Evolutionary conservation across 2,113 vertebrate genomes (phyloP).

Genomic region (Chaetura pelagica): DNA sequence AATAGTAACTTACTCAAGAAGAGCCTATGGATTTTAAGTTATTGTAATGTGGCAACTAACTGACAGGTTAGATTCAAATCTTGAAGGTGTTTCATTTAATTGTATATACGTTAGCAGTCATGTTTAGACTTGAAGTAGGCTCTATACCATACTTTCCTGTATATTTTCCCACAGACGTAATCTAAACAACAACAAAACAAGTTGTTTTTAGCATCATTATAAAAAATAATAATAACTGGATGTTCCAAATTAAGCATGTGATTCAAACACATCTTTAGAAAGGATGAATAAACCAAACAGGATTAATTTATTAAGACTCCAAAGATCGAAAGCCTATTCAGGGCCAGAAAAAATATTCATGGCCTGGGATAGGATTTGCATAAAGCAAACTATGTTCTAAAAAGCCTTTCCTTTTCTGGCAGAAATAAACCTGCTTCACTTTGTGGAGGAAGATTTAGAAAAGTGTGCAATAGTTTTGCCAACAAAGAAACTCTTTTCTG

Average conservation of each 20-base stretch:
- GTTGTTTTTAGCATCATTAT: slow-evolving; percentile 60
- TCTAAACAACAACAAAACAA: slow-evolving; percentile 70
- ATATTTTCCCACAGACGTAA: slow-evolving; percentile 65
- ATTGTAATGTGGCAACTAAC: slow-evolving; percentile 6
- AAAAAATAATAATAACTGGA: slow-evolving; percentile 1
- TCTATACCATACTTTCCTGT: slow-evolving; percentile 35
- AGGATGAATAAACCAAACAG: slow-evolving; percentile 19
- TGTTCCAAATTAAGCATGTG: slow-evolving; percentile 34
- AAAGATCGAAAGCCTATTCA: neutral
- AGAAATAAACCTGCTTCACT: neutral
- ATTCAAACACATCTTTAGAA: slow-evolving; percentile 17
- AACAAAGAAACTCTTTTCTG: neutral
- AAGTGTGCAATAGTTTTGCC: neutral
- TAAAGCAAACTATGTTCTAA: neutral
- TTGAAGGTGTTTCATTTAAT: slow-evolving; percentile 45
- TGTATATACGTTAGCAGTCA: slow-evolving; percentile 31
- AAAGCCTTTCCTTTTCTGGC: neutral
- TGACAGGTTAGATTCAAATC: slow-evolving; percentile 57
- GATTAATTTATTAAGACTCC: slow-evolving; percentile 12
- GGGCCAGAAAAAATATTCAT: neutral
- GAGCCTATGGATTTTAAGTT: neutral
- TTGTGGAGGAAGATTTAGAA: neutral
- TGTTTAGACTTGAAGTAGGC: slow-evolving; percentile 66
- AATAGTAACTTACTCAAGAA: neutral
- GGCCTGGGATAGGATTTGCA: neutral